A percentile compares a stretch with the other conserved stretches of the same genome.
phyloP scores from a whole-genome alignment of 2,797 vertebrate species.

The Epinephelus malabaricus region DNA sequence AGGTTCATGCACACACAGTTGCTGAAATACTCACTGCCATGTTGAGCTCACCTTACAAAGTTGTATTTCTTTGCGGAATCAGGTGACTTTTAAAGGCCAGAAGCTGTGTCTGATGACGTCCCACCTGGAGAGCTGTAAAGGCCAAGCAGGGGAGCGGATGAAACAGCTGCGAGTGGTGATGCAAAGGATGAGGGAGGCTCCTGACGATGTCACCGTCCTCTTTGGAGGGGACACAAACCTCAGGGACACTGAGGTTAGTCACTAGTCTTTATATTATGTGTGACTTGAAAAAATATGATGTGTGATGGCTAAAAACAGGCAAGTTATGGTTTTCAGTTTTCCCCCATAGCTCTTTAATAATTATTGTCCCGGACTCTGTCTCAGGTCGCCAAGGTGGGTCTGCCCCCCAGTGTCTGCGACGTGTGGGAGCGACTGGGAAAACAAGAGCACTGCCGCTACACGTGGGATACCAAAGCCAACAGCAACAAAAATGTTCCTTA shows the following conservation, averaged over 20 bases:
- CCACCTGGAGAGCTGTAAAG: slow-evolving; percentile 95
- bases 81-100: slow-evolving; percentile 89
- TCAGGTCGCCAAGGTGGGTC: slow-evolving; percentile 90
- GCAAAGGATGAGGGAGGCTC: slow-evolving; percentile 85
- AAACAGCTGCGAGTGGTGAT: slow-evolving; percentile 89
- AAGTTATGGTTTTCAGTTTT: background rate
- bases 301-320: background rate
- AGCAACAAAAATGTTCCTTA: slow-evolving; percentile 86
- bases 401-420: slow-evolving; percentile 88
- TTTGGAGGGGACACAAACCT: slow-evolving; percentile 98
- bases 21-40: background rate
- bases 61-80: background rate
- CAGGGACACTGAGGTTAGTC: slow-evolving; percentile 91
- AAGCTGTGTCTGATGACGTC: slow-evolving; percentile 95
- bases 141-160: slow-evolving; percentile 88
- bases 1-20: slow-evolving; percentile 83
- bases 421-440: slow-evolving; percentile 92
- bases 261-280: background rate
- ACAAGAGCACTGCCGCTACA: slow-evolving; percentile 93
- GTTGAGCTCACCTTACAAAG: accelerated
- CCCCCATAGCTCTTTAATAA: background rate
- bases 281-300: background rate
- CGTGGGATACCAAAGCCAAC: slow-evolving; percentile 95
- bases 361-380: background rate
- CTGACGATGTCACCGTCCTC: slow-evolving; percentile 89